Percentiles rank a stretch among this genome's conserved stretches.
Conservation (phyloP, 2,797 vertebrate genomes). For the Schizopygopsis malacanthus region DNA sequence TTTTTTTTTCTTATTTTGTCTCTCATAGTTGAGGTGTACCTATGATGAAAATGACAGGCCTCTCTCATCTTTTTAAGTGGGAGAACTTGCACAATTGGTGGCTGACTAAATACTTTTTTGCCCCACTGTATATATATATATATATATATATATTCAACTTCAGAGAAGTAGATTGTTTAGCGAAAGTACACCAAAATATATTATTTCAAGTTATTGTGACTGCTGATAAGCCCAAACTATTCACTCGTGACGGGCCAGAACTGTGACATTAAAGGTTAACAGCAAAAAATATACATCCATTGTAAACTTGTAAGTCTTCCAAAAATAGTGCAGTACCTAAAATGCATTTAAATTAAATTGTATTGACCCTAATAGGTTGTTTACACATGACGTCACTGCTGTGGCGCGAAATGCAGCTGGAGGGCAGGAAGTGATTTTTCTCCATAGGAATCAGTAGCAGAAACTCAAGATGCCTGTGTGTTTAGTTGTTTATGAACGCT, state of each 20-base stretch:
- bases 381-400: no score
- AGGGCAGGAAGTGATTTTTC: no score
- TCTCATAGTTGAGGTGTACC: no score
- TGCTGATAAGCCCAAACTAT: neutral
- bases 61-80: no score
- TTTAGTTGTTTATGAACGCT: no score
- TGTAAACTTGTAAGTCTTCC: neutral
- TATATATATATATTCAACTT: neutral
- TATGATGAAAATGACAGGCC: no score
- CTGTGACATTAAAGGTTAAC: neutral
- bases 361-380: neutral
- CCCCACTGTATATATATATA: slow-evolving; percentile 1
- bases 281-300: neutral
- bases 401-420: no score
- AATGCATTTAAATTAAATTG: neutral
- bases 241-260: neutral
- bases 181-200: neutral
- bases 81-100: no score
- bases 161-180: neutral
- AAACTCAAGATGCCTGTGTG: no score
- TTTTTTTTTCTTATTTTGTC: no score
- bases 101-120: no score
- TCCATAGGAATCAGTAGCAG: no score
- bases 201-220: neutral
- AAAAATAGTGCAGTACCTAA: neutral